phyloP scores from a whole-genome alignment of 2,113 vertebrate species.

The Rhinogobius similis region DNA sequence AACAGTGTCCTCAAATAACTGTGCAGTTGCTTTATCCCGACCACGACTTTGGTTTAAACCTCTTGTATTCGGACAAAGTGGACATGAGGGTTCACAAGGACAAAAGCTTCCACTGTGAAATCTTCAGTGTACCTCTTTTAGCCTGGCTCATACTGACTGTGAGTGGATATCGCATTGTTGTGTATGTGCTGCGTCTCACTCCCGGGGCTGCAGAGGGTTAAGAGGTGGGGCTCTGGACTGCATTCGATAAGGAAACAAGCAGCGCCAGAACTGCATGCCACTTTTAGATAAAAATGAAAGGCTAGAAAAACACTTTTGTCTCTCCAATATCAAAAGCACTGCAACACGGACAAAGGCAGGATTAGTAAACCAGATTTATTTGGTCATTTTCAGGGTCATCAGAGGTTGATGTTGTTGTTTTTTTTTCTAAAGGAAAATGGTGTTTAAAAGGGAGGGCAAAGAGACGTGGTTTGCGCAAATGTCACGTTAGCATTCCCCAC shows the following conservation, averaged over 20 bases:
- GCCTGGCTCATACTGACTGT: conserved; percentile 5
- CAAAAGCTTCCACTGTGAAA: conserved; percentile 10
- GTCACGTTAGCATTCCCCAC: conserved; percentile 42
- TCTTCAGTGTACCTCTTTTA: conserved; percentile 2
- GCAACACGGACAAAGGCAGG: conserved; percentile 49
- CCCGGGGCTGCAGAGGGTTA: conserved; percentile 8
- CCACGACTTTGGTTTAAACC: neutral
- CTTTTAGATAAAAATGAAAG: conserved; percentile 64
- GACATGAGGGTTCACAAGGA: conserved; percentile 14
- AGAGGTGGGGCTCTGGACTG: conserved; percentile 49
- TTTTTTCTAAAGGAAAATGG: conserved; percentile 15
- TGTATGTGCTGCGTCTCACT: conserved; percentile 15
- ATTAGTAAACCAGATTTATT: conserved; percentile 54
- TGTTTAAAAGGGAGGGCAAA: conserved; percentile 5
- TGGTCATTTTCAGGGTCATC: conserved; percentile 17
- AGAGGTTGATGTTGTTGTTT: conserved; percentile 8
- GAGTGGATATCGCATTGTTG: conserved; percentile 7
- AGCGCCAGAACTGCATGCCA: conserved; percentile 37
- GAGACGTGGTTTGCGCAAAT: conserved; percentile 17
- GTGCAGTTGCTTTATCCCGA: neutral
- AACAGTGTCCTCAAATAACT: neutral
- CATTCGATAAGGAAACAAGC: conserved; percentile 54
- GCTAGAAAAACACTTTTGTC: conserved; percentile 27
- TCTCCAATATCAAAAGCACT: conserved; percentile 52
- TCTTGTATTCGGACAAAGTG: neutral